Conservation (phyloP, 2,888 invertebrate genomes). For the Drosophila limbata region DNA sequence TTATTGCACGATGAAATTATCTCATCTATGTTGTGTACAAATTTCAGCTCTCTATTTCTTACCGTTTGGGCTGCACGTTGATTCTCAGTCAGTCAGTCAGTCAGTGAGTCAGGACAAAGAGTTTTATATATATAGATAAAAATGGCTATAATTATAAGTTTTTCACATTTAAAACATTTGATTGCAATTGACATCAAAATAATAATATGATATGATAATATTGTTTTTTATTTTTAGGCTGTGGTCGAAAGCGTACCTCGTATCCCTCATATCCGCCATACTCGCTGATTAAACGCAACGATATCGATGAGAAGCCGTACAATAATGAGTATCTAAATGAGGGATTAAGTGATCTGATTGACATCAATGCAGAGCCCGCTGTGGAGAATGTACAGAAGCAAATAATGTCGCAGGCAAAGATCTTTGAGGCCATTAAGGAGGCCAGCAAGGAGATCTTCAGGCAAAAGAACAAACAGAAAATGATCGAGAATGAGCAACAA, state of each 20-base stretch:
- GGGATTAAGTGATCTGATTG: constrained; percentile 88
- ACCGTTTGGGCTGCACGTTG: too few species aligned
- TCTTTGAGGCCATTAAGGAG: constrained; percentile 92
- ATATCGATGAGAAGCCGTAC: constrained; percentile 85
- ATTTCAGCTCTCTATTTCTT: too few species aligned
- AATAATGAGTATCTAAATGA: constrained; percentile 87
- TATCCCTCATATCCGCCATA: constrained; percentile 77
- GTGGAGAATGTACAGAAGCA: constrained; percentile 91
- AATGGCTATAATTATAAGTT: too few species aligned
- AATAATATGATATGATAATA: too few species aligned
- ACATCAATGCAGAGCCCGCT: constrained; percentile 89
- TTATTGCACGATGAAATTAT: too few species aligned
- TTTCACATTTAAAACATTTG: too few species aligned
- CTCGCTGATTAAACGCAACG: constrained; percentile 77
- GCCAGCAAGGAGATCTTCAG: constrained; percentile 90
- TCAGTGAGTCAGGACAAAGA: too few species aligned
- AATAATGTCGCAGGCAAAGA: constrained; percentile 90
- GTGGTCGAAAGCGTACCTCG: constrained; percentile 89
- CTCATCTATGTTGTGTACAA: too few species aligned
- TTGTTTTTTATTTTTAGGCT: constrained; percentile 86
- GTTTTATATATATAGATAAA: too few species aligned
- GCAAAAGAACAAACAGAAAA: constrained; percentile 86
- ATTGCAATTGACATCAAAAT: too few species aligned
- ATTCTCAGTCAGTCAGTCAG: too few species aligned
- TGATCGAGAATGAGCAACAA: constrained; percentile 64